These are phyloP conservation scores for Mirza zaza DNA, from an alignment of 2,113 vertebrate species.

Conservation along the genomic window DNA sequence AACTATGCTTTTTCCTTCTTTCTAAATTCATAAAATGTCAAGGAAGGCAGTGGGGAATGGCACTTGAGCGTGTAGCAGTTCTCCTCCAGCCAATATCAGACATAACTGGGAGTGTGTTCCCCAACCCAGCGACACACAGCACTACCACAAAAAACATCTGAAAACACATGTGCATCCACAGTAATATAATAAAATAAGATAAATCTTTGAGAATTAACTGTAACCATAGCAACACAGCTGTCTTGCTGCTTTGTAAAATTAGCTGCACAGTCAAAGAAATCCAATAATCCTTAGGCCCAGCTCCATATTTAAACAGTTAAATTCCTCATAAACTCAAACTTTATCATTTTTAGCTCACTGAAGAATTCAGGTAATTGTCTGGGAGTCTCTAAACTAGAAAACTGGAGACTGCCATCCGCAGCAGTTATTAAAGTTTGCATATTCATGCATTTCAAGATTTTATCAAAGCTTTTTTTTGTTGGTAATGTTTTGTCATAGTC, in stretches of 20 bases:
- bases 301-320: slow-evolving; percentile 25
- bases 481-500: slow-evolving; percentile 21
- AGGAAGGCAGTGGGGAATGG: background rate
- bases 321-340: background rate
- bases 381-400: background rate
- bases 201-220: slow-evolving; percentile 37
- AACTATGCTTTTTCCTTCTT: background rate
- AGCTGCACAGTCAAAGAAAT: slow-evolving; percentile 42
- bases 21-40: background rate
- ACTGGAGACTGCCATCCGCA: background rate
- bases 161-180: background rate
- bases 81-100: background rate
- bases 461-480: slow-evolving; percentile 27
- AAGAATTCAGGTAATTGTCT: background rate
- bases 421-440: slow-evolving; percentile 1
- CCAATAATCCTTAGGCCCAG: background rate
- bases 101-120: background rate
- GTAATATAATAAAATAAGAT: slow-evolving; percentile 43
- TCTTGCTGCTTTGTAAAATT: slow-evolving; percentile 50
- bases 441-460: slow-evolving; percentile 7
- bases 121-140: background rate
- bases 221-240: slow-evolving; percentile 25
- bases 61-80: background rate
- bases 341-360: background rate
- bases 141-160: background rate